A percentile compares a stretch with the other conserved stretches of the same genome.
Conservation (phyloP, 2,113 vertebrate genomes). For the Microcebus griseorufus region DNA sequence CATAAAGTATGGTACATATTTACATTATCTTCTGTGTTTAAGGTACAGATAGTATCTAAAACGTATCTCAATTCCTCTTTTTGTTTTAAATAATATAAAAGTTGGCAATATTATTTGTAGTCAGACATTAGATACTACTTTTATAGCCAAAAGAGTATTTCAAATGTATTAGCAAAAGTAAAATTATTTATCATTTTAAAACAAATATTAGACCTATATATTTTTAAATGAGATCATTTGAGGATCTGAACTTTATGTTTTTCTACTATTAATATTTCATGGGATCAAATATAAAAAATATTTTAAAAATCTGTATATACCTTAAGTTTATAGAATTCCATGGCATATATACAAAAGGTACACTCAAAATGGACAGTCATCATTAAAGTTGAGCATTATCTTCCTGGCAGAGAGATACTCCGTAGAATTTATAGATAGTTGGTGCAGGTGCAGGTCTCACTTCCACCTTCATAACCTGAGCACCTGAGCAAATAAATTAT, state of each 20-base stretch:
- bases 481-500: neutral
- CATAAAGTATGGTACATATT: neutral
- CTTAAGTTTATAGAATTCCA: neutral
- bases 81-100: neutral
- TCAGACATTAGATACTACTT: neutral
- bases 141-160: neutral
- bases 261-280: neutral
- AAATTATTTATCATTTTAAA: neutral
- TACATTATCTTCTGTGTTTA: neutral
- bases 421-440: neutral
- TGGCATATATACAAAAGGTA: neutral
- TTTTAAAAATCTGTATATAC: neutral
- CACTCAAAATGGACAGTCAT: neutral
- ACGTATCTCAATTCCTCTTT: neutral
- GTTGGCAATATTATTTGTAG: neutral
- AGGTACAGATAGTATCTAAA: neutral
- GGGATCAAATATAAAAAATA: neutral
- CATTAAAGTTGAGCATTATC: neutral
- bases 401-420: neutral
- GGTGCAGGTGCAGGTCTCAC: neutral
- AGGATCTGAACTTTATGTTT: neutral
- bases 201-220: neutral
- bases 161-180: neutral
- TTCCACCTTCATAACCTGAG: neutral
- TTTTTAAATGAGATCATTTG: neutral